A percentile compares a stretch with the other conserved stretches of the same genome.
Conservation (phyloP, 1,140 invertebrate species). For the Plectrocnemia conspersa region DNA sequence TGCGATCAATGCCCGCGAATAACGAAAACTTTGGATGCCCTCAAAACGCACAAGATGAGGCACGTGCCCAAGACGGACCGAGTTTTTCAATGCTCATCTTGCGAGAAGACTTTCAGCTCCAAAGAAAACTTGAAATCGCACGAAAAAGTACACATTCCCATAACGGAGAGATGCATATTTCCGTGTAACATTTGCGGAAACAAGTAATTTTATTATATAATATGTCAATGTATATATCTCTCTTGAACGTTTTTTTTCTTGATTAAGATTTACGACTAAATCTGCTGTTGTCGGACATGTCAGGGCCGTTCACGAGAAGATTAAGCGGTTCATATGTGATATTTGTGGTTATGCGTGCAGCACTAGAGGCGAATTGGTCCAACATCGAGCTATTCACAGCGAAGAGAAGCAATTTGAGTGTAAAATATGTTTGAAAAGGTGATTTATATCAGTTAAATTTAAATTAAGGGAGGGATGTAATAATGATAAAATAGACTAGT, state of each 20-base stretch:
- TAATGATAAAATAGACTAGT: too few species aligned
- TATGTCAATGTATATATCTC: neutral
- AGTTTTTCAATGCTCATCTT: slow-evolving; percentile 43
- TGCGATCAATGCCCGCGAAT: slow-evolving; percentile 49
- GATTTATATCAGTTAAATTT: slow-evolving; percentile 10
- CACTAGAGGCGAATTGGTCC: slow-evolving; percentile 47
- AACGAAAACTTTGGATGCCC: slow-evolving; percentile 45
- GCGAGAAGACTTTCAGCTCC: slow-evolving; percentile 46
- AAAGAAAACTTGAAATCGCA: slow-evolving; percentile 49
- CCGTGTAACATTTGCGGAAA: slow-evolving; percentile 46
- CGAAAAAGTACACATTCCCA: slow-evolving; percentile 47
- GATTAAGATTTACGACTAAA: slow-evolving; percentile 45
- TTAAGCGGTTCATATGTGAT: slow-evolving; percentile 62
- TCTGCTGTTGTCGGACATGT: slow-evolving; percentile 48
- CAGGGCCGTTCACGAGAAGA: slow-evolving; percentile 56
- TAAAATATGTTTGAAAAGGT: slow-evolving; percentile 47
- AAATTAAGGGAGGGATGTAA: too few species aligned
- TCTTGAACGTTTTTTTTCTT: slow-evolving; percentile 9
- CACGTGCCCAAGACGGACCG: slow-evolving; percentile 48
- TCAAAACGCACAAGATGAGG: slow-evolving; percentile 48
- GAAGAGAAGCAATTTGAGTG: slow-evolving; percentile 49
- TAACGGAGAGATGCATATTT: slow-evolving; percentile 49
- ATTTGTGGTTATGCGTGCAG: slow-evolving; percentile 53
- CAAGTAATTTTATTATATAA: slow-evolving; percentile 41
- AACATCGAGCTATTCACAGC: slow-evolving; percentile 51